Base-by-base conservation (phyloP, 2,113 vertebrate genomes). In the Cinclus mexicanus region DNA sequence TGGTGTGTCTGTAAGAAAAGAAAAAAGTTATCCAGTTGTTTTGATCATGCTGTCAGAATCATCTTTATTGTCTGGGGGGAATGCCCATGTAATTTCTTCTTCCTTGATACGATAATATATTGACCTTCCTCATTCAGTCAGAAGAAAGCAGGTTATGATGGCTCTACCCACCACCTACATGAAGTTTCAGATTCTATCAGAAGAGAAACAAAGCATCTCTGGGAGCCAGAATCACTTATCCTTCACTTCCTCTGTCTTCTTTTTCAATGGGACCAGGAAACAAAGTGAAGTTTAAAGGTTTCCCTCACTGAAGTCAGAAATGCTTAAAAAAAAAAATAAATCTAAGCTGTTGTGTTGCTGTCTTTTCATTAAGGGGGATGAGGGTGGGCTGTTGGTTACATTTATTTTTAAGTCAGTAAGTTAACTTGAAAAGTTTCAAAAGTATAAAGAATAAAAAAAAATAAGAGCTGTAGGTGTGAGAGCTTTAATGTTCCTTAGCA, bases 31-130 rank as follows among this genome's bases (percentile, higher is more conserved):
- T 92, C 55, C 79, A 90, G 94, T 95, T 98, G 96, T 98, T 98
- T 98, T 98, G 96, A 97, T 94, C 93, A 26, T 69, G 94, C 97
- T 98, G 98, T 98, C 98, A 98, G 97, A 83, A 83, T 96, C 39
- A 77, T 97, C 96, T 97, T 97, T 95, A 97, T 96, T 97, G 97
- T 98, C 95, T 97, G 69, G 87, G 46, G 33, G 63, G 85, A 93
- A 97, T 57, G 89, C 92, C 95, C 97, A n/a, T 97, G 91, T 94
- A 96, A 97, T 98, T 97, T 96, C 94, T 96, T 95, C 95, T 97
- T 95, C 97, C 96, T 93, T 94, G 95, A 97, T 96, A 91, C 94
- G 92, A 97, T 97, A 98, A 98, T 97, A 97, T 79, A 90, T 95
- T 97, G 97, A 98, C 98, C 98, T 93, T 89, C 93, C 59, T 82